Evolutionary conservation across 2,797 vertebrate species (phyloP).

Genomic region (Clarias platycephalus): DNA sequence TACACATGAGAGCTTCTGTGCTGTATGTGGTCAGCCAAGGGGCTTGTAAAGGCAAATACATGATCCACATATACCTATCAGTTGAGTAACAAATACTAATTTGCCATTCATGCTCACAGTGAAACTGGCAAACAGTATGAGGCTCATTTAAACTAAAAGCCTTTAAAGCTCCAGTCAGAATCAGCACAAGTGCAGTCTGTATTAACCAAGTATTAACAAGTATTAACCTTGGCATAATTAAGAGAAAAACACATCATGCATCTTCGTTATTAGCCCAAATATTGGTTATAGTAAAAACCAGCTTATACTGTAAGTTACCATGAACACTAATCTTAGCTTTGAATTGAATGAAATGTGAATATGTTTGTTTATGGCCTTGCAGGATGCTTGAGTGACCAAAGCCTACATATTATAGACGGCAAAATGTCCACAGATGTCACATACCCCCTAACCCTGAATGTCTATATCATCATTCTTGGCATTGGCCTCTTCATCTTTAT

Average conservation of each 20-base stretch:
- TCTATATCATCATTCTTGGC: constrained; percentile 77
- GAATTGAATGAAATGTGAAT: not conserved
- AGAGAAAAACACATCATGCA: not conserved
- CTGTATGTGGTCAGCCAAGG: constrained; percentile 41
- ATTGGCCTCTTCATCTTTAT: constrained; percentile 78
- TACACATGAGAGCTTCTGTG: constrained; percentile 46
- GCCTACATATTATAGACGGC: constrained; percentile 57
- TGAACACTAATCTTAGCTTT: not conserved
- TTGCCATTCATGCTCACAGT: constrained; percentile 11
- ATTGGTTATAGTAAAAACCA: not conserved
- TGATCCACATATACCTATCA: constrained; percentile 1
- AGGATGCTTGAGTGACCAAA: constrained; percentile 66
- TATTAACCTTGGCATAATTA: not conserved
- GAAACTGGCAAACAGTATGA: not conserved
- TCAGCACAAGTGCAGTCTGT: not conserved
- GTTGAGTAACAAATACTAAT: constrained; percentile 12
- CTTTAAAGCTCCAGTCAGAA: not conserved
- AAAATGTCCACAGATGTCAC: constrained; percentile 70
- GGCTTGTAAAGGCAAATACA: constrained; percentile 35
- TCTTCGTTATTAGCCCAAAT: not conserved
- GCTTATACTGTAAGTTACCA: not conserved
- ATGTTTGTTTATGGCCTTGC: constrained; percentile 37
- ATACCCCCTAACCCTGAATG: constrained; percentile 74
- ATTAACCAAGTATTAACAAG: no score
- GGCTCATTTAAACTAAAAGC: not conserved